These are phyloP conservation scores for Lysiphlebus fabarum DNA, from an alignment of 1,140 invertebrate genomes.

Conservation along the genomic window DNA sequence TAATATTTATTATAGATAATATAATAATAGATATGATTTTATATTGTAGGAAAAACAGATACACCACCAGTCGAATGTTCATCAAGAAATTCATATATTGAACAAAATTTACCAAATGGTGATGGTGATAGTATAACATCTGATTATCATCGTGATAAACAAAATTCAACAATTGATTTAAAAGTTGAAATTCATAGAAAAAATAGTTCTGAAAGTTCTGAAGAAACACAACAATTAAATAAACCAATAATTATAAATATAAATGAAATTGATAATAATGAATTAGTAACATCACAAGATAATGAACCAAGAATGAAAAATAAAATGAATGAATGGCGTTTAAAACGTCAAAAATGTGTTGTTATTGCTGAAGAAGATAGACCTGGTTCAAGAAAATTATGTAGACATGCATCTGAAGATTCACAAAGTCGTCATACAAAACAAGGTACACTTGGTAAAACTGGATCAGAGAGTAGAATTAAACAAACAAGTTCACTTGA, in stretches of 20 bases:
- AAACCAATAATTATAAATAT: conserved; percentile 41
- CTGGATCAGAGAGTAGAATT: conserved; percentile 51
- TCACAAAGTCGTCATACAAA: conserved; percentile 46
- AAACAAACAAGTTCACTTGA: conserved; percentile 52
- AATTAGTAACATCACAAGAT: conserved; percentile 36
- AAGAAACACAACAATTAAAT: conserved; percentile 51
- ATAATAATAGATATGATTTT: not conserved
- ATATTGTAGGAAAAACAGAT: conserved; percentile 50
- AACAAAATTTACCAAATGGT: conserved; percentile 49
- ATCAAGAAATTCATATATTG: conserved; percentile 60
- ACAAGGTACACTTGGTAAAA: conserved; percentile 46
- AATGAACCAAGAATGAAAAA: conserved; percentile 1
- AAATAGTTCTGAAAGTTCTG: conserved; percentile 83
- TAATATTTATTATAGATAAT: conserved; percentile 9
- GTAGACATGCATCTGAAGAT: conserved; percentile 47
- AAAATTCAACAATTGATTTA: conserved; percentile 65
- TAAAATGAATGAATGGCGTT: conserved; percentile 29
- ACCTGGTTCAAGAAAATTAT: conserved; percentile 37
- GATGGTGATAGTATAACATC: conserved; percentile 54
- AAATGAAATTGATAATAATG: conserved; percentile 30
- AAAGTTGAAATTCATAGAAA: conserved; percentile 90
- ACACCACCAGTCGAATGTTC: conserved; percentile 61
- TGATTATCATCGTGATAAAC: conserved; percentile 51
- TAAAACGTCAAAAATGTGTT: conserved; percentile 38
- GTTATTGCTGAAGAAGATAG: conserved; percentile 42